A percentile compares a stretch with the other conserved stretches of the same genome.
These are phyloP conservation scores for Drosophila setifemur DNA, from an alignment of 1,140 invertebrate species.

Conservation along the genomic window DNA sequence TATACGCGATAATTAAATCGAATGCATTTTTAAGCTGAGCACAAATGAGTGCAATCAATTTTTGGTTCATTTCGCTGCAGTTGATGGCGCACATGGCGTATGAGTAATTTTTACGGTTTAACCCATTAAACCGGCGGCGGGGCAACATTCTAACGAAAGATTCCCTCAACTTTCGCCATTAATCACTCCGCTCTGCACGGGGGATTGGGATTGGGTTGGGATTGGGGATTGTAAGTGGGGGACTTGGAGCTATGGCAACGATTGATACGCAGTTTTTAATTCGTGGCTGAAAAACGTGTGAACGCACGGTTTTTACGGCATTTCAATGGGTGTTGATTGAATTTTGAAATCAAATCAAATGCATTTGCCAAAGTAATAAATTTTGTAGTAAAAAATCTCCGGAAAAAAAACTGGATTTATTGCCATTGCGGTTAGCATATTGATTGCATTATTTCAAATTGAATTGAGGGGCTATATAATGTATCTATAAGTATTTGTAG, in stretches of 20 bases:
- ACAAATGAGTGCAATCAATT: slow-evolving; percentile 69
- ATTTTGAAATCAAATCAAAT: neutral
- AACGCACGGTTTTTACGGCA: neutral
- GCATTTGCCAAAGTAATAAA: neutral
- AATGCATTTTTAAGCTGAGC: slow-evolving; percentile 74
- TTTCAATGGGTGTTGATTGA: too few species aligned
- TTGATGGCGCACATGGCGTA: slow-evolving; percentile 42
- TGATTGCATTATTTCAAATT: too few species aligned
- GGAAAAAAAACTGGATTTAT: too few species aligned
- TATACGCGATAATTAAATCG: slow-evolving; percentile 74
- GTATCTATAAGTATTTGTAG: too few species aligned
- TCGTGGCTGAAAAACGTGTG: too few species aligned
- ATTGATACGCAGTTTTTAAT: neutral
- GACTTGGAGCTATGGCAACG: too few species aligned
- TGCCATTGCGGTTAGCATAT: neutral
- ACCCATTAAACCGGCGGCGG: slow-evolving; percentile 14
- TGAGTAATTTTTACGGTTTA: slow-evolving; percentile 36
- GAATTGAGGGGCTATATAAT: too few species aligned
- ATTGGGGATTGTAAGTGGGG: too few species aligned
- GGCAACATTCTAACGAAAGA: slow-evolving; percentile 10
- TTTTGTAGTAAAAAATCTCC: neutral
- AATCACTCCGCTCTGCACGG: slow-evolving; percentile 1
- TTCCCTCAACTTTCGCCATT: slow-evolving; percentile 10
- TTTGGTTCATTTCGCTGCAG: slow-evolving; percentile 49
- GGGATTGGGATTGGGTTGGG: too few species aligned